phyloP scores from a whole-genome alignment of 2,113 vertebrate genomes.

The Istiophorus platypterus region DNA sequence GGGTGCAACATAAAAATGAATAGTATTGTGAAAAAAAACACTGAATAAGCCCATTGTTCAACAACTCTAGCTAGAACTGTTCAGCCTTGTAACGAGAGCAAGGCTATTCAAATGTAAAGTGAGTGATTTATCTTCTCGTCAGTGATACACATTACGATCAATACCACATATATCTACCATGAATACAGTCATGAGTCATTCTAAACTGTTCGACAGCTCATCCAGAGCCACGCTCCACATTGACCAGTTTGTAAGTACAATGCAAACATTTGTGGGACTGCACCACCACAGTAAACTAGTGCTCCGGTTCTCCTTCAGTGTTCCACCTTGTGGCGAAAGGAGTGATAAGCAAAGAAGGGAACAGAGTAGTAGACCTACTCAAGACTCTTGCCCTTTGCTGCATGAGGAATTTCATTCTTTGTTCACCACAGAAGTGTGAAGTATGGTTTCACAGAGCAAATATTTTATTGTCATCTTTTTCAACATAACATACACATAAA shows the following conservation, averaged over 20 bases:
- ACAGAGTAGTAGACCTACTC: not conserved
- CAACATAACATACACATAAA: slow-evolving; percentile 44
- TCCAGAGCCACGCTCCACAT: slow-evolving; percentile 4
- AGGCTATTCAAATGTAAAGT: slow-evolving; percentile 62
- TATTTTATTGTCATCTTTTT: slow-evolving; percentile 67
- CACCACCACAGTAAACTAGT: not conserved
- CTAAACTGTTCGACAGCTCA: slow-evolving; percentile 1
- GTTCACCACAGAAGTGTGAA: not conserved
- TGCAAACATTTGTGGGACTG: not conserved
- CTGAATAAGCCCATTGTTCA: slow-evolving; percentile 25
- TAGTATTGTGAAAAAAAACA: not conserved
- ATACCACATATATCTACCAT: slow-evolving; percentile 9
- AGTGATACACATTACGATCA: slow-evolving; percentile 3
- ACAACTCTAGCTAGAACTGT: not conserved
- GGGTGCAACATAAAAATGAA: slow-evolving; percentile 3
- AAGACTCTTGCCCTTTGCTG: not conserved
- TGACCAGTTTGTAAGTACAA: not conserved
- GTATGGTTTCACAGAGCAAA: slow-evolving; percentile 29
- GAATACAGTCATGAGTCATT: slow-evolving; percentile 43
- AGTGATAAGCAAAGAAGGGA: not conserved
- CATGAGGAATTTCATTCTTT: not conserved
- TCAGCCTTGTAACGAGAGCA: slow-evolving; percentile 32
- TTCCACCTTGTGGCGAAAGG: slow-evolving; percentile 48
- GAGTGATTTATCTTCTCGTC: slow-evolving; percentile 64
- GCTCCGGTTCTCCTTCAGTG: not conserved